Base-by-base conservation (phyloP, 2,888 invertebrate species). In the Aporophyla lueneburgensis region DNA sequence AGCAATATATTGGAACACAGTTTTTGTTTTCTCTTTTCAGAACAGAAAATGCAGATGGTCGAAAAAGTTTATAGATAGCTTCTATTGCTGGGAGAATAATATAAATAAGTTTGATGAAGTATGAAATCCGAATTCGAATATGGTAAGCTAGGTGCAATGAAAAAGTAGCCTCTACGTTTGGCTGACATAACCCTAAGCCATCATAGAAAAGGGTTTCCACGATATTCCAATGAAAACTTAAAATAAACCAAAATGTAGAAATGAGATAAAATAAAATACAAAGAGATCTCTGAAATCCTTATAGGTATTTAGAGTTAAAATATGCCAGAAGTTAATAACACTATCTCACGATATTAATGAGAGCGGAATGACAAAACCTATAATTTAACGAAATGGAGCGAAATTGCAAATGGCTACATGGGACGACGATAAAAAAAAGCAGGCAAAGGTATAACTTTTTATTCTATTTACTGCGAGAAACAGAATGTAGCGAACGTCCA, bases 381-480 rank as follows among this genome's bases (percentile, higher is more conserved):
- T 67, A 77, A 77, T 84, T 73, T 54, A 21, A 59, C 49, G 56
- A 81, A 82, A 83, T 78, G 65, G 67, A 86, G 67, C 68, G 54
- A 80, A 85, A 83, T 78, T 76, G 70, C 63, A 81, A 83, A 87
- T 73, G 40, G 74, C 56, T 16, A 76, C 69, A 74, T 46, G 53
- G 10, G 51, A 53, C 61, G 33, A 54, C 68, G 71, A 59, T 40
- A 77, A 82, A 86, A 78, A 61, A 73, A 56, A 65, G 10, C 51
- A 67, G 21, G 54, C 68, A 61, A 70, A 75, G 40, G 80, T 65
- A 74, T 71, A 73, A 65, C 67, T 80, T 78, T 76, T 79, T 85
- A 72, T 74, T 80, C 73, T 51, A 62, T 81, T 70, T 72, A 16
- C 58, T 51, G 49, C 58, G 61, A 54, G 24, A 49, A 76, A 65